phyloP scores from a whole-genome alignment of 2,797 vertebrate genomes.

The Sparidentex hasta region DNA sequence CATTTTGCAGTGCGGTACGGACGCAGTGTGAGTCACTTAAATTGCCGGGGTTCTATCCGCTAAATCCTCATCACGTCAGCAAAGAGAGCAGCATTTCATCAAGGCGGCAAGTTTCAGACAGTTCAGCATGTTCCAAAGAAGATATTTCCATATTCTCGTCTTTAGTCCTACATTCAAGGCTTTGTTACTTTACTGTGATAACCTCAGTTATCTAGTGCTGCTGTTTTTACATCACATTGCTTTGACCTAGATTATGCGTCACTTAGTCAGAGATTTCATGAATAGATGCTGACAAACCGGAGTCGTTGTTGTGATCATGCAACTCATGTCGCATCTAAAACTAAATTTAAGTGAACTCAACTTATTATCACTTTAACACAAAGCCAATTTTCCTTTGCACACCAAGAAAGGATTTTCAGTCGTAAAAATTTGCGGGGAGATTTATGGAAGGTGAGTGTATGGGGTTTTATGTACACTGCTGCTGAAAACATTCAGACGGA shows the following conservation, averaged over 20 bases:
- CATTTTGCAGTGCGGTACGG: conserved; percentile 13
- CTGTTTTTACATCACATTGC: not conserved
- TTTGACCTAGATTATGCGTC: not conserved
- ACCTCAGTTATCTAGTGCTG: not conserved
- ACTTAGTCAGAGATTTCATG: not conserved
- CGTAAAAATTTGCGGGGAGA: too few relatives aligned
- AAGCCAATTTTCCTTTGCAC: too few relatives aligned
- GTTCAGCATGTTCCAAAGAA: not conserved
- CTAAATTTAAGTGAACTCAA: too few relatives aligned
- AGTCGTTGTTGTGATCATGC: too few relatives aligned
- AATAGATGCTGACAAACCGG: too few relatives aligned
- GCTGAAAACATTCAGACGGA: too few relatives aligned
- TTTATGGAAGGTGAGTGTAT: too few relatives aligned
- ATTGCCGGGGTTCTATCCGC: not conserved
- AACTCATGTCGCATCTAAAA: too few relatives aligned
- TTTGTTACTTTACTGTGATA: not conserved
- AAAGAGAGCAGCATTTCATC: conserved; percentile 9
- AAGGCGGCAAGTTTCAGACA: not conserved
- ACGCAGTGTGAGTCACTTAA: not conserved
- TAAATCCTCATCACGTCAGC: conserved; percentile 13
- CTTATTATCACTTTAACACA: too few relatives aligned
- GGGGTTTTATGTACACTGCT: too few relatives aligned
- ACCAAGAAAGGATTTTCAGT: too few relatives aligned
- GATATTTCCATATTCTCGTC: conserved; percentile 16
- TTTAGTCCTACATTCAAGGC: conserved; percentile 10